Conservation (phyloP, 2,113 vertebrate genomes). For the Stigmatopora nigra region DNA sequence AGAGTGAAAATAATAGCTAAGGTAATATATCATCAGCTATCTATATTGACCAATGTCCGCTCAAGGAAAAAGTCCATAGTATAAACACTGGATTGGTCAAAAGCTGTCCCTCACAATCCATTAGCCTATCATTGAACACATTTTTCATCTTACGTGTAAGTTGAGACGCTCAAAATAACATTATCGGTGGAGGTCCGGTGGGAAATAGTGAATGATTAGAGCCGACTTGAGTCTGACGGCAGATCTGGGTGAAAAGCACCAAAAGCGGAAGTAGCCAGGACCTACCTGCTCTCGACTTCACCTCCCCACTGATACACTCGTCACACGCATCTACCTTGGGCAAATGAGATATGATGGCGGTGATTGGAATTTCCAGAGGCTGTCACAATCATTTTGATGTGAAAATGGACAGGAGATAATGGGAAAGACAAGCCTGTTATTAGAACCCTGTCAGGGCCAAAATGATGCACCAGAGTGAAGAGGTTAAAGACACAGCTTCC, state of each 20-base stretch:
- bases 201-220: background rate
- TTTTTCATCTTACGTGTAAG: background rate
- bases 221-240: constrained; percentile 1
- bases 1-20: no score
- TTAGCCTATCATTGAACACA: background rate
- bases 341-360: constrained; percentile 67
- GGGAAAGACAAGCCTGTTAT: constrained; percentile 68
- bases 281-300: constrained; percentile 13
- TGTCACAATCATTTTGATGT: constrained; percentile 71
- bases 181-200: background rate
- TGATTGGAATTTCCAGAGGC: constrained; percentile 68
- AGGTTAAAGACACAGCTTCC: constrained; percentile 77
- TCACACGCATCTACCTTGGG: constrained; percentile 55
- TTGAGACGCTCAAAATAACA: no score
- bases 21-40: no score
- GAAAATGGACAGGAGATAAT: constrained; percentile 65
- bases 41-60: no score
- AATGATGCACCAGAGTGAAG: constrained; percentile 69
- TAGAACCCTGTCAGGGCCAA: constrained; percentile 64
- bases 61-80: no score
- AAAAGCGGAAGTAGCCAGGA: constrained; percentile 22
- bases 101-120: background rate
- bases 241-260: constrained; percentile 22
- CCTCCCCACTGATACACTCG: constrained; percentile 55
- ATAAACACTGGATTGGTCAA: background rate